Evolutionary conservation across 2,797 vertebrate species (phyloP).

Genomic region (Champsocephalus esox): DNA sequence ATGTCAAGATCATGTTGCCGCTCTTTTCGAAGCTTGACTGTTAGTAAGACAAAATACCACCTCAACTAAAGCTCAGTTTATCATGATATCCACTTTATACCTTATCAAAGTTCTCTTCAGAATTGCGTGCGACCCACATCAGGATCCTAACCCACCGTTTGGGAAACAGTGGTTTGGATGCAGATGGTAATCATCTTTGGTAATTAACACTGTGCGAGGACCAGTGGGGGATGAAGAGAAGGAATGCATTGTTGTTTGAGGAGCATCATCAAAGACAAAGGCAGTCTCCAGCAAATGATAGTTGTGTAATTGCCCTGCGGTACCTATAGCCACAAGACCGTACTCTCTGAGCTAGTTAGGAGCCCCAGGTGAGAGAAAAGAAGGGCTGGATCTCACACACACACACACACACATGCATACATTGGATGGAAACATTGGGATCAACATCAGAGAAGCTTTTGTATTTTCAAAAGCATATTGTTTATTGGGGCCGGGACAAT

Average conservation of each 20-base stretch:
- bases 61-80: not conserved
- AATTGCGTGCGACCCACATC: constrained; percentile 53
- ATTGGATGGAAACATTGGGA: constrained; percentile 69
- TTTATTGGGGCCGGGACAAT: constrained; percentile 75
- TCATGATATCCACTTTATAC: constrained; percentile 25
- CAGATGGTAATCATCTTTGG: constrained; percentile 78
- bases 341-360: constrained; percentile 79
- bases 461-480: constrained; percentile 71
- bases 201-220: constrained; percentile 79
- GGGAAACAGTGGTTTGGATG: constrained; percentile 64
- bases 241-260: constrained; percentile 79
- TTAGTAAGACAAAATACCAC: not conserved
- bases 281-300: constrained; percentile 81
- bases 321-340: constrained; percentile 70
- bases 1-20: not conserved
- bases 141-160: constrained; percentile 46
- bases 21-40: not conserved
- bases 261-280: constrained; percentile 82
- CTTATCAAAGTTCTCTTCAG: constrained; percentile 39
- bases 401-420: constrained; percentile 55
- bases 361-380: constrained; percentile 76
- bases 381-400: constrained; percentile 52
- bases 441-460: constrained; percentile 74
- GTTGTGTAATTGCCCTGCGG: constrained; percentile 78
- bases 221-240: constrained; percentile 66